A percentile compares a stretch with the other conserved stretches of the same genome.
These are phyloP conservation scores for Meles meles DNA, from an alignment of 2,113 vertebrate species.

Conservation along the genomic window DNA sequence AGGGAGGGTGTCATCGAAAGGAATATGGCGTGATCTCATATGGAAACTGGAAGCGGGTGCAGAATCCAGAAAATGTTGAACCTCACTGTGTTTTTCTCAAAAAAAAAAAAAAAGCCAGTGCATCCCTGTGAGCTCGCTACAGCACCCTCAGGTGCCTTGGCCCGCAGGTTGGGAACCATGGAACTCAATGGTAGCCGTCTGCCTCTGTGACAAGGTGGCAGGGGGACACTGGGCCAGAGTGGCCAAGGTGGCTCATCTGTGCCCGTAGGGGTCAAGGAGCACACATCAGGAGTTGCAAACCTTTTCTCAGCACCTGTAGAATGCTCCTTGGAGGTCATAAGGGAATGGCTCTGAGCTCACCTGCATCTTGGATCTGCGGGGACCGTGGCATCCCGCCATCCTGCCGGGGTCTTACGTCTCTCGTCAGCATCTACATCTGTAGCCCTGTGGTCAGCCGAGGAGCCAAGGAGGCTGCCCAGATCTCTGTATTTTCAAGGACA, in stretches of 20 bases:
- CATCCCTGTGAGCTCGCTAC: neutral
- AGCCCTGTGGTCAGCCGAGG: neutral
- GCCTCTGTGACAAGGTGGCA: neutral
- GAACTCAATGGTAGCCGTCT: rapidly evolving
- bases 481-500: neutral
- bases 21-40: neutral
- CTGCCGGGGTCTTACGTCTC: neutral
- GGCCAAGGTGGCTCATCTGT: neutral
- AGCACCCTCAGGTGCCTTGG: neutral
- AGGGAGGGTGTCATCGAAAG: neutral
- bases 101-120: too few relatives aligned
- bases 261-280: neutral
- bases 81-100: neutral
- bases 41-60: neutral
- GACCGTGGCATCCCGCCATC: neutral
- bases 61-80: neutral
- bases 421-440: neutral
- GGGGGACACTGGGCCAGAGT: neutral
- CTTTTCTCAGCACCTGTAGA: too few relatives aligned
- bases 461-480: neutral
- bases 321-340: rapidly evolving
- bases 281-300: rapidly evolving
- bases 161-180: rapidly evolving
- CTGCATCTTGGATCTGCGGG: neutral
- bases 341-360: neutral